These are phyloP conservation scores for Callyntrura guangdongensis DNA, from an alignment of 2,888 invertebrate genomes.

Conservation along the genomic window DNA sequence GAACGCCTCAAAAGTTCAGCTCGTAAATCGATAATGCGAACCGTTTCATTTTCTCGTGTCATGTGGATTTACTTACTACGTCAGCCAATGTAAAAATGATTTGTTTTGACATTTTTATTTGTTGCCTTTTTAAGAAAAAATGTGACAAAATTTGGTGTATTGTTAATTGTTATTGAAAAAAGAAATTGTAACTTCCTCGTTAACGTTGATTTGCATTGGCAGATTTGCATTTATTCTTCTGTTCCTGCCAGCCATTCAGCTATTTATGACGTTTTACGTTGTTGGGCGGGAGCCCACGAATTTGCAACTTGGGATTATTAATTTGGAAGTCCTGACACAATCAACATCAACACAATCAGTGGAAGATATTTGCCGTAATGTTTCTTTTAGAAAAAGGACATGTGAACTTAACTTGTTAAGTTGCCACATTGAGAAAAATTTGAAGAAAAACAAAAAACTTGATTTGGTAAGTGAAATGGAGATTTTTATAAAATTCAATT, in stretches of 20 bases:
- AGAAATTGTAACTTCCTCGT: neutral
- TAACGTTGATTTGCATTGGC: neutral
- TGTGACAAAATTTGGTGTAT: neutral
- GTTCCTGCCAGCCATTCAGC: conserved; percentile 67
- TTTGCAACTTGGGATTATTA: conserved; percentile 54
- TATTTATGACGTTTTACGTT: conserved; percentile 70
- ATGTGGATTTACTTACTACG: conserved; percentile 71
- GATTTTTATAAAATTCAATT: neutral
- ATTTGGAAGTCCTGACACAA: conserved; percentile 28
- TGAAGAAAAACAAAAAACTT: conserved; percentile 33
- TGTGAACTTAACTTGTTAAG: conserved; percentile 63
- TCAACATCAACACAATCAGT: neutral
- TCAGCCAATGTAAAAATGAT: conserved; percentile 55
- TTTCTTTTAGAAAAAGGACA: conserved; percentile 13
- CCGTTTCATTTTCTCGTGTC: conserved; percentile 47
- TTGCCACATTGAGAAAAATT: conserved; percentile 59
- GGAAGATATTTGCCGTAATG: conserved; percentile 35
- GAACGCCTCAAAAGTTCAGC: neutral
- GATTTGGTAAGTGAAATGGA: conserved; percentile 42
- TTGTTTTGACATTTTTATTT: neutral
- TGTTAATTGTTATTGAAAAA: neutral
- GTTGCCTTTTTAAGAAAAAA: too few species aligned
- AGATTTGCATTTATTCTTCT: conserved; percentile 70
- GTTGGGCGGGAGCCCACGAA: conserved; percentile 59
- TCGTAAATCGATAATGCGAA: conserved; percentile 7